Conservation (phyloP, 2,797 vertebrate genomes). For the Cephalopachus bancanus region DNA sequence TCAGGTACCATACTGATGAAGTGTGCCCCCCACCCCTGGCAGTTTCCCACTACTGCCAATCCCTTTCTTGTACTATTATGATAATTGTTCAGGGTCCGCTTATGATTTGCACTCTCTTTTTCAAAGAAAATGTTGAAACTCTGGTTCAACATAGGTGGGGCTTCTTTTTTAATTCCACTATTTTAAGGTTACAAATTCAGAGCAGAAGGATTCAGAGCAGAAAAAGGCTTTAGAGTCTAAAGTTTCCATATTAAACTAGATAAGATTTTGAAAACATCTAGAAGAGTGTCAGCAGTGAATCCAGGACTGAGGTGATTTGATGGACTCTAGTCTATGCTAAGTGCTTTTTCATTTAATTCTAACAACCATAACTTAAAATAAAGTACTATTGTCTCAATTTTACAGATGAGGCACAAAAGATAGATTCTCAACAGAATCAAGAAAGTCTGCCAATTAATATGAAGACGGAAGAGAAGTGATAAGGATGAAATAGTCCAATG, state of each 20-base stretch:
- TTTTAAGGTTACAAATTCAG: not conserved
- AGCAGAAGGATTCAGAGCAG: constrained; percentile 9
- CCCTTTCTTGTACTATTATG: too few relatives aligned
- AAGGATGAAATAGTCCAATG: not conserved
- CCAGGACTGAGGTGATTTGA: not conserved
- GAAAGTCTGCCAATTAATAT: constrained; percentile 13
- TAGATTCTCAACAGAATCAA: not conserved
- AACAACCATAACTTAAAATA: constrained; percentile 1
- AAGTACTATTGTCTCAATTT: constrained; percentile 14
- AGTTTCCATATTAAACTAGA: constrained; percentile 10
- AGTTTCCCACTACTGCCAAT: too few relatives aligned
- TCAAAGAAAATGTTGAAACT: constrained; percentile 11
- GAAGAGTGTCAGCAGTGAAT: not conserved
- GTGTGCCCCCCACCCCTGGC: too few relatives aligned
- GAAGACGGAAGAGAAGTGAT: not conserved
- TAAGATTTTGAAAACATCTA: constrained; percentile 7
- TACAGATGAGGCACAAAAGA: not conserved
- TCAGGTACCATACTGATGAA: too few relatives aligned
- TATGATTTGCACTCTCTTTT: constrained; percentile 48
- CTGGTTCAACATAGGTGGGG: not conserved
- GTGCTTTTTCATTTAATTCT: constrained; percentile 34
- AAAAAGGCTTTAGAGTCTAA: constrained; percentile 3
- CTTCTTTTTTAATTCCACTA: not conserved
- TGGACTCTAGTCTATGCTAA: not conserved
- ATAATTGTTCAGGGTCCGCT: too few relatives aligned